Conservation (phyloP, 2,113 vertebrate species). For the Percopsis transmontana region DNA sequence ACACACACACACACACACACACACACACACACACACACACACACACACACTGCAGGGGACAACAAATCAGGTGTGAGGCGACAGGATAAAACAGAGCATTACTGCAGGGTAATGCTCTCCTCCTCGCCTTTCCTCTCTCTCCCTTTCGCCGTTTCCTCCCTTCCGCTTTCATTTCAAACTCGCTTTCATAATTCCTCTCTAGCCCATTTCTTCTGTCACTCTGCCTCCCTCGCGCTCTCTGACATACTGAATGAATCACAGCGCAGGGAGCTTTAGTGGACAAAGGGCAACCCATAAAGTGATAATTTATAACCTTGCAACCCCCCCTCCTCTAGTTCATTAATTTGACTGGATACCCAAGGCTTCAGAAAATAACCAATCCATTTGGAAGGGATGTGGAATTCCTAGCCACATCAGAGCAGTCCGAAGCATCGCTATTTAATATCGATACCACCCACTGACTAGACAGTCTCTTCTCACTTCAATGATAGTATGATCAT, state of each 20-base stretch:
- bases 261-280: constrained; percentile 34
- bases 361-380: neutral
- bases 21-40: neutral
- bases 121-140: constrained; percentile 23
- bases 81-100: neutral
- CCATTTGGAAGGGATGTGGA: constrained; percentile 36
- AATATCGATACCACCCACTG: no score
- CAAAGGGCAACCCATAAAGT: constrained; percentile 46
- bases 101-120: constrained; percentile 10
- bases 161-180: constrained; percentile 27
- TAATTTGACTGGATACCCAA: constrained; percentile 37
- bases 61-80: neutral
- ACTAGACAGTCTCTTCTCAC: no score
- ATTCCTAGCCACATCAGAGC: constrained; percentile 8
- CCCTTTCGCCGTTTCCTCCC: constrained; percentile 31
- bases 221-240: constrained; percentile 2
- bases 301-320: constrained; percentile 40
- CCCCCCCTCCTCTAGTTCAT: constrained; percentile 19
- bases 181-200: constrained; percentile 11
- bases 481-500: no score
- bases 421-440: neutral
- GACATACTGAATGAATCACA: constrained; percentile 41
- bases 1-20: neutral
- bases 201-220: constrained; percentile 18
- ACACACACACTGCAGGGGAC: neutral